Base-by-base conservation (phyloP, 2,888 invertebrate species). In the Helobdella robusta region DNA sequence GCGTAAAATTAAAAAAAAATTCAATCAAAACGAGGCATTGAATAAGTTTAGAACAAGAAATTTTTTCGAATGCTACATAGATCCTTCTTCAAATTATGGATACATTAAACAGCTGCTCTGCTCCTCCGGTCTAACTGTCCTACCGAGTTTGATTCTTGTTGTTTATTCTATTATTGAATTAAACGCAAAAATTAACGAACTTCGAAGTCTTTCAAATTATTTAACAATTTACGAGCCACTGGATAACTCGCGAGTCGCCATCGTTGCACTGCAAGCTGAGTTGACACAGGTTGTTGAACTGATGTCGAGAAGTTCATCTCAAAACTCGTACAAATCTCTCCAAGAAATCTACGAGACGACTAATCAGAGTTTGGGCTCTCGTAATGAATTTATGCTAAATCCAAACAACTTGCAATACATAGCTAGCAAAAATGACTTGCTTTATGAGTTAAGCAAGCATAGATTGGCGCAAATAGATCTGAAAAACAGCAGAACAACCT, bases 331-430 rank as follows among this genome's bases (percentile, higher is more conserved):
- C 36, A 15, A 34, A 15, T 36, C n/a, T 20, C 25, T 66, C 11
- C 8, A 8, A 1, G 66, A 66, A 23, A 2, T 66, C 5, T 66
- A 60, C 35, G 66, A 66, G 23, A 36, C 34, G 2, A 60, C 66
- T 5, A 34, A 20, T 32, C n/a, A n/a, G n/a, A n/a, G n/a, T n/a
- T n/a, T n/a, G n/a, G n/a, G n/a, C n/a, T n/a, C n/a, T n/a, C n/a
- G n/a, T n/a, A n/a, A n/a, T n/a, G n/a, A n/a, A n/a, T n/a, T n/a
- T n/a, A n/a, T n/a, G n/a, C n/a, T n/a, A n/a, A n/a, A n/a, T n/a
- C n/a, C n/a, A n/a, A n/a, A n/a, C n/a, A n/a, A n/a, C n/a, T n/a
- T n/a, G n/a, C n/a, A n/a, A n/a, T n/a, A n/a, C n/a, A n/a, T n/a
- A n/a, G n/a, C n/a, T n/a, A n/a, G n/a, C n/a, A 46, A 46, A 30